Percentiles rank a stretch among this genome's conserved stretches.
Evolutionary conservation across 2,797 vertebrate genomes (phyloP).

Genomic region (Falco biarmicus): DNA sequence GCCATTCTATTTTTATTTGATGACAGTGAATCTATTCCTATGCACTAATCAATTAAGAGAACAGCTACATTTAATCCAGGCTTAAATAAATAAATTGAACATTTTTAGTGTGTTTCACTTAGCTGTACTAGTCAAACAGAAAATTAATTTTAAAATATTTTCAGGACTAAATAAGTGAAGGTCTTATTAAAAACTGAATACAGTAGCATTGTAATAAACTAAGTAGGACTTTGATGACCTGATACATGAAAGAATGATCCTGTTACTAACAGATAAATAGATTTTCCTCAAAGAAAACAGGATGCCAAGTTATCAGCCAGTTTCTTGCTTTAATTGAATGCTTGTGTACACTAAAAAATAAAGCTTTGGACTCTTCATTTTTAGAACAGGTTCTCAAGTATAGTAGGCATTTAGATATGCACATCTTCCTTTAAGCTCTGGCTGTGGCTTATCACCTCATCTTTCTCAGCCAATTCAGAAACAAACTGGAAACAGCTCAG

Average conservation of each 20-base stretch:
- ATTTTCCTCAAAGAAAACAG: neutral
- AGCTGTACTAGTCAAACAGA: neutral
- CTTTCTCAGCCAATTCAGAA: conserved; percentile 39
- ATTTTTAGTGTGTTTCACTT: neutral
- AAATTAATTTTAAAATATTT: neutral
- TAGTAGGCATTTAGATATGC: neutral
- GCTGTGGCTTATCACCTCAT: conserved; percentile 53
- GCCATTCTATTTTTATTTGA: conserved; percentile 36
- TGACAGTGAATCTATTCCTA: conserved; percentile 40
- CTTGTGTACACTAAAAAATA: neutral
- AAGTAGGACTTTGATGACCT: neutral
- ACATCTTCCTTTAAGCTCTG: conserved; percentile 8
- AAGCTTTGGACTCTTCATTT: neutral
- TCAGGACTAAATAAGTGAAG: neutral
- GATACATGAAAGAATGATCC: neutral
- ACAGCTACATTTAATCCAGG: conserved; percentile 16
- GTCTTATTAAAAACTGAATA: neutral
- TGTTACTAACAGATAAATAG: neutral
- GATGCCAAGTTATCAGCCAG: neutral
- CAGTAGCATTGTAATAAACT: neutral
- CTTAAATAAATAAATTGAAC: conserved; percentile 5
- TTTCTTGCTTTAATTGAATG: neutral
- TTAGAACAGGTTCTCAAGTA: neutral
- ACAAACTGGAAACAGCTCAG: neutral
- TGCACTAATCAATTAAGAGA: conserved; percentile 27